Conservation (phyloP, 2,797 vertebrate genomes). For the Parauchenoglanis punctatus region DNA sequence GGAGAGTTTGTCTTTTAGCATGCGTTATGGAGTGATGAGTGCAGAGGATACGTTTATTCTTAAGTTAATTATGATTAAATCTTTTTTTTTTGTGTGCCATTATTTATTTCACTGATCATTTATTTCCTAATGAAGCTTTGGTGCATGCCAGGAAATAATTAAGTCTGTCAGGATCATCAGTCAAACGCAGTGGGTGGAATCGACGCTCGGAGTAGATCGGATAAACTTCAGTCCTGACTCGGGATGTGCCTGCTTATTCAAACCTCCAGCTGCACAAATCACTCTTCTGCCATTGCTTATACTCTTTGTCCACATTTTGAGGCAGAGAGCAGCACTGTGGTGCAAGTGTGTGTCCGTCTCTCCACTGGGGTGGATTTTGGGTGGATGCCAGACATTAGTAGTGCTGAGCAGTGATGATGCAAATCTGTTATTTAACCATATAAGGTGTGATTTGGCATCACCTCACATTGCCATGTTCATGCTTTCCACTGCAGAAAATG, state of each 20-base stretch:
- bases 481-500: too few species aligned
- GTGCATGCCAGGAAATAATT: not conserved
- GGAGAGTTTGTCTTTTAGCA: not conserved
- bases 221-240: not conserved
- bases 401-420: not conserved
- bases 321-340: not conserved
- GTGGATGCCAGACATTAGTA: not conserved
- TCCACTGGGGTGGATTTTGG: not conserved
- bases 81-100: not conserved
- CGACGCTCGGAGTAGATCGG: not conserved
- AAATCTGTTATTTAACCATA: not conserved
- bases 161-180: not conserved
- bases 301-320: not conserved
- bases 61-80: not conserved
- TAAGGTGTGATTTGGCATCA: not conserved
- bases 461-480: too few species aligned
- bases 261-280: not conserved
- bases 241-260: not conserved
- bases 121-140: not conserved
- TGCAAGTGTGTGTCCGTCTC: not conserved
- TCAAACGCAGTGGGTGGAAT: not conserved
- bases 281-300: not conserved
- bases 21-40: not conserved
- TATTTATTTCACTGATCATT: conserved; percentile 1
- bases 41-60: not conserved